phyloP scores from a whole-genome alignment of 2,797 vertebrate genomes.

The Oreortyx pictus region DNA sequence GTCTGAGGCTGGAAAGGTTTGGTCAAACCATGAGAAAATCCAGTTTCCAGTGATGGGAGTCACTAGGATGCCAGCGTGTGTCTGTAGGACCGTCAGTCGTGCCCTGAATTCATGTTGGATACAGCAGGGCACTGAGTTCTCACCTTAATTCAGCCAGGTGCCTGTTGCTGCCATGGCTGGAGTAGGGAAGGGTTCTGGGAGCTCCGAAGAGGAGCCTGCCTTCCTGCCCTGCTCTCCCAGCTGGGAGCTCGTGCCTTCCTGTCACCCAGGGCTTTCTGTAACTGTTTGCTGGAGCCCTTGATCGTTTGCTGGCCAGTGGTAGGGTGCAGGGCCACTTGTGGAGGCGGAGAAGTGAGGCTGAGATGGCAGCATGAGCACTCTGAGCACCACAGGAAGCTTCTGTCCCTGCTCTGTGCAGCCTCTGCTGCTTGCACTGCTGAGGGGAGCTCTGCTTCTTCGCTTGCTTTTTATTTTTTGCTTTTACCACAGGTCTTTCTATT shows the following conservation, averaged over 20 bases:
- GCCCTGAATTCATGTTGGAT: background rate
- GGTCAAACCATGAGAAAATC: background rate
- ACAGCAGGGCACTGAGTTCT: background rate
- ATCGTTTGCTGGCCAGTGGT: background rate
- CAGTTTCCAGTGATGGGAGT: fast-evolving
- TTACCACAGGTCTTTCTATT: background rate
- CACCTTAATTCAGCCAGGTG: background rate
- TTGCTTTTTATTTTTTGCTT: background rate
- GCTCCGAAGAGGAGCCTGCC: background rate
- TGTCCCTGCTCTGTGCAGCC: background rate
- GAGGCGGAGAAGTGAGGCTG: background rate
- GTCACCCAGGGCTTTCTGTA: background rate
- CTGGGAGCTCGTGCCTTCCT: fast-evolving
- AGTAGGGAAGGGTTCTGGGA: background rate
- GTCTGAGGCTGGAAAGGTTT: background rate
- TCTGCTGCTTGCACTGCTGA: background rate
- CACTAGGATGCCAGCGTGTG: background rate
- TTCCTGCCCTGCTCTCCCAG: background rate
- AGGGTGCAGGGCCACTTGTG: background rate
- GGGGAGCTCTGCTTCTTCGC: background rate
- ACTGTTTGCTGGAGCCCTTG: background rate
- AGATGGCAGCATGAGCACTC: background rate
- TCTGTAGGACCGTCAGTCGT: background rate
- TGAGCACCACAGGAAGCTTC: background rate
- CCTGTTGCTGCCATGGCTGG: background rate